These are phyloP conservation scores for Solea solea DNA, from an alignment of 2,113 vertebrate genomes.

Conservation along the genomic window DNA sequence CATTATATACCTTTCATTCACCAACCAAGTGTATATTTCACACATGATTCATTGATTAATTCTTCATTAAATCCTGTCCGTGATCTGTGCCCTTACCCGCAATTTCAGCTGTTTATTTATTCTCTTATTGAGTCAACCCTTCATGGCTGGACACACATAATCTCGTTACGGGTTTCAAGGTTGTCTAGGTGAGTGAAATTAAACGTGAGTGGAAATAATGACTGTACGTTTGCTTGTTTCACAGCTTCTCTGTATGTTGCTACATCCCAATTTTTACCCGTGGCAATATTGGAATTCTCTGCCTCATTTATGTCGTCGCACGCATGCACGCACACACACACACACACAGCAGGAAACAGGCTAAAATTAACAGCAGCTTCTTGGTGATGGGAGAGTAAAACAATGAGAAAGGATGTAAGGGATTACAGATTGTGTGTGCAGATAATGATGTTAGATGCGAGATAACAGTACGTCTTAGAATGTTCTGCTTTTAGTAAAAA, in stretches of 20 bases:
- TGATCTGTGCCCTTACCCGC: slow-evolving; percentile 1
- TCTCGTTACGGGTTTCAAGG: slow-evolving; percentile 45
- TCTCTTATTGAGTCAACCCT: slow-evolving; percentile 16
- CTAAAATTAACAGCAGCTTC: slow-evolving; percentile 58
- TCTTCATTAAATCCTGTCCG: slow-evolving; percentile 14
- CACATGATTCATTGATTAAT: not conserved
- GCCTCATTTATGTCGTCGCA: slow-evolving; percentile 31
- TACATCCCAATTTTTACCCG: slow-evolving; percentile 59
- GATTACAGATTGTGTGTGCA: slow-evolving; percentile 65
- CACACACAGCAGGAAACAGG: slow-evolving; percentile 42
- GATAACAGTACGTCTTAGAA: slow-evolving; percentile 69
- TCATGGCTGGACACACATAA: slow-evolving; percentile 49
- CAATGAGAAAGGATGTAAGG: slow-evolving; percentile 41
- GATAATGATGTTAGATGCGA: slow-evolving; percentile 72
- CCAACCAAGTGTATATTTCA: slow-evolving; percentile 8
- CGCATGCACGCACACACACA: slow-evolving; percentile 13
- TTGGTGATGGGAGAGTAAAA: slow-evolving; percentile 63
- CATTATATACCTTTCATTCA: slow-evolving; percentile 1
- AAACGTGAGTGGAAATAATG: slow-evolving; percentile 38
- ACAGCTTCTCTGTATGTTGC: slow-evolving; percentile 45
- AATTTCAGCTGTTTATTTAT: slow-evolving; percentile 46
- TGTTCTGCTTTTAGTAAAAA: slow-evolving; percentile 51
- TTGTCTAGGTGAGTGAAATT: slow-evolving; percentile 50
- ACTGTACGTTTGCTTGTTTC: slow-evolving; percentile 47
- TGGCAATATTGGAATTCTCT: slow-evolving; percentile 36